Base-by-base conservation (phyloP, 2,888 invertebrate species). In the Boloria selene region DNA sequence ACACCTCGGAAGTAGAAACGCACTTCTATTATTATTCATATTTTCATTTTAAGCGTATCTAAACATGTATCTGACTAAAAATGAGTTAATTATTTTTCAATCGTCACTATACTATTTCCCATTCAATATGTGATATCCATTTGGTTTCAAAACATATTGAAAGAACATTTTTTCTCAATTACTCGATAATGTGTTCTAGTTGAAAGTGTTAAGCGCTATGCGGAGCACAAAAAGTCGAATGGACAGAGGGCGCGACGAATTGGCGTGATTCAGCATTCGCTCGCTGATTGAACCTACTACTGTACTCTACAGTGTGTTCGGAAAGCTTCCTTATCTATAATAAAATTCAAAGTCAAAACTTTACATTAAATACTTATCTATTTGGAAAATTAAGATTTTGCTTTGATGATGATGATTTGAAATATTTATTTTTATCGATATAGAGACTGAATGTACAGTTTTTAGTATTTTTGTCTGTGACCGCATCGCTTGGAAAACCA, bases 181-280 rank as follows among this genome's bases (percentile, higher is more conserved):
- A 45, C 58, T 59, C 52, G 55, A 58, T 67, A 67, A 69, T 61
- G 55, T 69, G 64, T 64, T 69, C 67, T 72, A 68, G 70, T 72
- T 72, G 66, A 70, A 72, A 72, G 69, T 71, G 71, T 71, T 71
- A 68, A 71, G 64, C 61, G 68, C 45, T 70, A 72, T 70, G 72
- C 68, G 59, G 44, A 52, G 67, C 68, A 77, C 83, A 88, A 89
- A 90, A 90, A 88, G 78, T 78, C 69, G 77, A 82, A 81, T 80
- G 78, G 82, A 81, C 80, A 81, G 84, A 82, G 84, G 85, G 86
- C 86, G 88, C 80, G 83, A 85, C 91, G 86, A 90, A 91, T 90
- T 73, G 81, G 69, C 67, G 77, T 91, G 91, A 91, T 80, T 90
- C 86, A 85, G 88, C 88, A 73, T 69, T 84, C 79, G 78, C 72